phyloP scores from a whole-genome alignment of 2,888 invertebrate species.

The Aporophyla nigra region DNA sequence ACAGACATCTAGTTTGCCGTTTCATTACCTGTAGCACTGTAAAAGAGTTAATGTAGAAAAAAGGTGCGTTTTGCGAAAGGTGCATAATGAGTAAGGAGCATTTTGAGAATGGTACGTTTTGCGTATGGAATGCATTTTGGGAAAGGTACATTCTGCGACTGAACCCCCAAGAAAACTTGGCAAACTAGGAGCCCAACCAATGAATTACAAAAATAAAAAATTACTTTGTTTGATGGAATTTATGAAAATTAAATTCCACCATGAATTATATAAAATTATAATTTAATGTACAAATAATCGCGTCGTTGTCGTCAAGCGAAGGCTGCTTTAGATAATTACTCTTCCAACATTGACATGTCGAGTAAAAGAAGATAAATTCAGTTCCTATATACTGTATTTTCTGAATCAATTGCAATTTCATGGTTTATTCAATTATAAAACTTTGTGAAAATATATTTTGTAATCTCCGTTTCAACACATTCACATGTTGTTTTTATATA shows the following conservation, averaged over 20 bases:
- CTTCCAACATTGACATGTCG: neutral
- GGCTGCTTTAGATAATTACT: constrained; percentile 15
- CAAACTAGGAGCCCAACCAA: too few species aligned
- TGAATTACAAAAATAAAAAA: too few species aligned
- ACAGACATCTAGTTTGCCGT: too few species aligned
- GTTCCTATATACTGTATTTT: neutral
- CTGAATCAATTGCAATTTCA: neutral
- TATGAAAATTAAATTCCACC: constrained; percentile 4
- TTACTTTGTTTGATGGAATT: too few species aligned
- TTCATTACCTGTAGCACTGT: too few species aligned
- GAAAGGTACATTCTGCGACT: too few species aligned
- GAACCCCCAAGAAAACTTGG: too few species aligned
- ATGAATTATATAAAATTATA: constrained; percentile 11
- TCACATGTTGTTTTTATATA: neutral
- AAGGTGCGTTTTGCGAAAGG: too few species aligned
- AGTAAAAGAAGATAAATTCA: neutral
- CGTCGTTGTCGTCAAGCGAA: constrained; percentile 12
- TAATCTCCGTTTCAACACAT: neutral
- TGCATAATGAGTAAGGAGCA: too few species aligned
- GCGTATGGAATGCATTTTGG: too few species aligned
- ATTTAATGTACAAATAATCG: neutral
- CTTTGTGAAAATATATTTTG: neutral
- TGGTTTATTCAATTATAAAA: constrained; percentile 8
- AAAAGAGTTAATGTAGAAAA: too few species aligned
- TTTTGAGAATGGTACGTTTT: too few species aligned